Evolutionary conservation across 2,113 vertebrate genomes (phyloP).

Genomic region (Raja brachyura): DNA sequence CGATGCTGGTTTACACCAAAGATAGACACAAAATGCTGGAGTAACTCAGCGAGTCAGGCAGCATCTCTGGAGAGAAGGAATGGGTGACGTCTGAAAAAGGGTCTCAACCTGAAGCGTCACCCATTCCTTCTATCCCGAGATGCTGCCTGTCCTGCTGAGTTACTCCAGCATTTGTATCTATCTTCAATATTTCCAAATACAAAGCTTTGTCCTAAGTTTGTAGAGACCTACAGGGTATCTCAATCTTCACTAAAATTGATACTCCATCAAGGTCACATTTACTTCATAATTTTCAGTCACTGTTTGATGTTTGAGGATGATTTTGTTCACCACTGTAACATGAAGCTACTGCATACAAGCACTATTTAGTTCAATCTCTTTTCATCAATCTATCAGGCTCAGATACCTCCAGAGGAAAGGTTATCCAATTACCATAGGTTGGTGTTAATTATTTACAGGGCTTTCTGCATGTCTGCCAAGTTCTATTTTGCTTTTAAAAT

Average conservation of each 20-base stretch:
- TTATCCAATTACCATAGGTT: conserved; percentile 51
- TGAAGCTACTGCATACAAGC: neutral
- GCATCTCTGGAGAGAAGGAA: too few species aligned
- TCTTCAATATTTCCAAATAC: neutral
- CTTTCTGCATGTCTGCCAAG: conserved; percentile 49
- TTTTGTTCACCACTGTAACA: conserved; percentile 26
- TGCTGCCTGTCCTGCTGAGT: too few species aligned
- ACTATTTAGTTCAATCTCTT: conserved; percentile 52
- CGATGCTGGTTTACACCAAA: too few species aligned
- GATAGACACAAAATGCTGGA: too few species aligned
- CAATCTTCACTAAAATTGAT: neutral
- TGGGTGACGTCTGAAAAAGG: too few species aligned
- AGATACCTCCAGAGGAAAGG: conserved; percentile 42
- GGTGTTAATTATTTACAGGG: conserved; percentile 60
- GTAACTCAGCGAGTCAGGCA: too few species aligned
- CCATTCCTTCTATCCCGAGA: too few species aligned
- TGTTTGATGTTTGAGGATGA: conserved; percentile 1
- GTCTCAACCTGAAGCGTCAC: too few species aligned
- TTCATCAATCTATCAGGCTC: conserved; percentile 44
- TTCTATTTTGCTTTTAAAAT: conserved; percentile 53
- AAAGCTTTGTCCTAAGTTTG: neutral
- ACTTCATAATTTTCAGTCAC: neutral
- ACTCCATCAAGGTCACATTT: neutral
- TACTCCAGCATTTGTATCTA: too few species aligned
- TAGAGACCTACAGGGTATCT: neutral